Evolutionary conservation across 2,797 vertebrate species (phyloP), one percentile per base, ranked within the genome.

Genomic region (Amazonetta brasiliensis): DNA sequence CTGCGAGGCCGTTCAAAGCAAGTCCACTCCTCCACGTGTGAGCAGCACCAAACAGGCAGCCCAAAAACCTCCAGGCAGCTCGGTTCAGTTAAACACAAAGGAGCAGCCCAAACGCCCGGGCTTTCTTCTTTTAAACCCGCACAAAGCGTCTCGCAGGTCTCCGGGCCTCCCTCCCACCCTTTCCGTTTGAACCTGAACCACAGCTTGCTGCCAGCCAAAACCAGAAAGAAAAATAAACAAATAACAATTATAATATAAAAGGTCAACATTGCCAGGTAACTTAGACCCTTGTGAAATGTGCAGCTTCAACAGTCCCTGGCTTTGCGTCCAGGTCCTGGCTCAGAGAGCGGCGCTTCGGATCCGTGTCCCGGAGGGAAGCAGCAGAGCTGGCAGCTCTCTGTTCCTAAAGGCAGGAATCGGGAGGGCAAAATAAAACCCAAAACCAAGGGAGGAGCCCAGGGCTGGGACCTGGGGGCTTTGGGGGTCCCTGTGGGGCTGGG

Each of bases 281-380:
- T 62, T 9, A 44, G 56, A 46, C 84, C 75, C 55, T 68, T 2
- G 3, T 58, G 93, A 66, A 63, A 73, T 0, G 46, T 13, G 25
- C 59, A 63, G 62, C 17, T 79, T 12, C 59, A 72, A 59, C 68
- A 75, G 18, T 12, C 39, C 48, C 46, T 23, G 9, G 41, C 7
- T 79, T 52, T 52, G 75, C 4, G 4, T 28, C 62, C 91, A 71
- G 20, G 23, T 4, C 37, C 1, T 6, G 84, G 37, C 71, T 68
- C 1, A 0, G 69, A 0, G 0, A 58, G 31, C 18, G 43, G 55
- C 1, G 0, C n/a, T 78, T 63, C n/a, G 8, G 28, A 33, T 82
- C 83, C 66, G 13, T 13, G 11, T 35, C 73, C 44, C 55, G 6
- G 46, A 54, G 26, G 54, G 50, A 79, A 89, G 56, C 0, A 5